Conservation (phyloP, 2,113 vertebrate genomes). For the Centropus unirufus region DNA sequence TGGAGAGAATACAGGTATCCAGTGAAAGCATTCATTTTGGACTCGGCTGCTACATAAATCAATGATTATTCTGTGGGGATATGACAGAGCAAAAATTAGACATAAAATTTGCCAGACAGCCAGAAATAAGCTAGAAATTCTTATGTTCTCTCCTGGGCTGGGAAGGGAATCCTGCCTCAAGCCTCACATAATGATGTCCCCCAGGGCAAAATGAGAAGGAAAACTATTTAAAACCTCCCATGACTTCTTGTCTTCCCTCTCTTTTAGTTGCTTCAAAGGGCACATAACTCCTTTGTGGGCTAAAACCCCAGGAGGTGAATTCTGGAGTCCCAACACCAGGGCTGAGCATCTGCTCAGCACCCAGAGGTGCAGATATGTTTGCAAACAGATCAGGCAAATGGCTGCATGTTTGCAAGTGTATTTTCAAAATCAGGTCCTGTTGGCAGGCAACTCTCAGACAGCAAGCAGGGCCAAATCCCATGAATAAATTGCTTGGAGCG, state of each 20-base stretch:
- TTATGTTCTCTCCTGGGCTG: background rate
- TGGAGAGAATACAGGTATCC: constrained; percentile 44
- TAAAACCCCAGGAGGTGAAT: background rate
- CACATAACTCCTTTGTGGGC: accelerated
- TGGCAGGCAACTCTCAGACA: constrained; percentile 68
- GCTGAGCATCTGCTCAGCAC: constrained; percentile 15
- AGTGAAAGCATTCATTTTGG: constrained; percentile 29
- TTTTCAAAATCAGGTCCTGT: constrained; percentile 63
- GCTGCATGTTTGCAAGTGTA: constrained; percentile 21
- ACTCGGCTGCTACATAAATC: background rate
- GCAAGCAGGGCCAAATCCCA: constrained; percentile 59
- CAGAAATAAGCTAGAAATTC: background rate
- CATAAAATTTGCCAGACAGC: constrained; percentile 22
- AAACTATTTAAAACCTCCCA: background rate
- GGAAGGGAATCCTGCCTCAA: constrained; percentile 39
- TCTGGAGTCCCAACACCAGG: background rate
- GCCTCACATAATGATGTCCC: constrained; percentile 4
- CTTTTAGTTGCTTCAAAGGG: background rate
- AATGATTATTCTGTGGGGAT: background rate
- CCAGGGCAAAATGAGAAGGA: background rate
- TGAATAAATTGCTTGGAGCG: constrained; percentile 69
- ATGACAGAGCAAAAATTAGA: constrained; percentile 58
- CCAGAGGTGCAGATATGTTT: constrained; percentile 9
- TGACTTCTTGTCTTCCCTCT: background rate
- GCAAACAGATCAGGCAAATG: constrained; percentile 7